Evolutionary conservation across 1,140 invertebrate genomes (phyloP).

Genomic region (Bombus fervidus): DNA sequence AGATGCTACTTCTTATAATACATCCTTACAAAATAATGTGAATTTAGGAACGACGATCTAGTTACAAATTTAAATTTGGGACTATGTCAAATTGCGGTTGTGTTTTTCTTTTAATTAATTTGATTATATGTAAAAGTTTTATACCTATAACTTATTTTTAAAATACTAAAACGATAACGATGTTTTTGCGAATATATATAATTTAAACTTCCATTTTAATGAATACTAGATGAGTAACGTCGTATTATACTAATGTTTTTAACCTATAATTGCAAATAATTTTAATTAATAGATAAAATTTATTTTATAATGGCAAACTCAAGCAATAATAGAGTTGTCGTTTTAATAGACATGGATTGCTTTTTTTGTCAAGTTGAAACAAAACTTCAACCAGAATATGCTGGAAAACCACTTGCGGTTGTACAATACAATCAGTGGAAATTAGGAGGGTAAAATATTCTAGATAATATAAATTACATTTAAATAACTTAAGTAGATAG

Average conservation of each 20-base stretch:
- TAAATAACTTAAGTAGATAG: background rate
- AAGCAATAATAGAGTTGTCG: constrained; percentile 86
- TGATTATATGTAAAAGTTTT: background rate
- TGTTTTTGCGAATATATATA: background rate
- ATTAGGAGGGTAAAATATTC: constrained; percentile 90
- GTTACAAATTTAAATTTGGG: background rate
- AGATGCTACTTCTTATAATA: background rate
- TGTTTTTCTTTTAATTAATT: background rate
- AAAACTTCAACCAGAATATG: constrained; percentile 90
- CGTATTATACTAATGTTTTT: background rate
- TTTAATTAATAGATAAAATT: background rate
- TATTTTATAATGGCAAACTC: constrained; percentile 66
- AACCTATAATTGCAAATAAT: background rate
- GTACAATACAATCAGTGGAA: constrained; percentile 97
- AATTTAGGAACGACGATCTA: constrained; percentile 24
- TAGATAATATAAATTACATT: background rate
- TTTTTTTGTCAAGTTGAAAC: constrained; percentile 99
- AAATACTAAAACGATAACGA: background rate
- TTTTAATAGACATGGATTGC: constrained; percentile 98
- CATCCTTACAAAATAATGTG: constrained; percentile 10
- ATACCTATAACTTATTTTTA: background rate
- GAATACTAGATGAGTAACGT: background rate
- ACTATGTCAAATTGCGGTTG: background rate
- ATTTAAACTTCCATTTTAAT: background rate
- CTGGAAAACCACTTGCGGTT: constrained; percentile 95